phyloP scores from a whole-genome alignment of 2,888 invertebrate genomes.

The Abscondita cerata region DNA sequence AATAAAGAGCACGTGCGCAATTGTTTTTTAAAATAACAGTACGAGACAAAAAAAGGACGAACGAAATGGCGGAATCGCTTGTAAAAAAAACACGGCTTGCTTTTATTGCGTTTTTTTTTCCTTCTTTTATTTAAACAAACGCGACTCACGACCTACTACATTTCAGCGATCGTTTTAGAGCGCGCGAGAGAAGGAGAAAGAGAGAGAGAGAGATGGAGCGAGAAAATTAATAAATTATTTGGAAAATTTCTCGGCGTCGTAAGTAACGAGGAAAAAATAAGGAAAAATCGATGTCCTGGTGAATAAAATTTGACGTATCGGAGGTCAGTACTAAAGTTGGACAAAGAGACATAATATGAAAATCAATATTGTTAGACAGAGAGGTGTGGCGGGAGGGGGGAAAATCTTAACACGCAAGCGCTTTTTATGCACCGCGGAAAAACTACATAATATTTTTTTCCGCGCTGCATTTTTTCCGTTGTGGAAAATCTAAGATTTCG shows the following conservation, averaged over 20 bases:
- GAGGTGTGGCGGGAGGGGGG: slow-evolving; percentile 40
- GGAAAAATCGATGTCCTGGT: slow-evolving; percentile 54
- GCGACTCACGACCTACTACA: too few species aligned
- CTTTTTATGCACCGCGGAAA: slow-evolving; percentile 33
- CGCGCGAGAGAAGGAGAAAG: background rate
- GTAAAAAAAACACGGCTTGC: too few species aligned
- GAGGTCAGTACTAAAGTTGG: slow-evolving; percentile 52
- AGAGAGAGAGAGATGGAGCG: too few species aligned
- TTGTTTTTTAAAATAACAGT: too few species aligned
- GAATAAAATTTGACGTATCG: slow-evolving; percentile 55
- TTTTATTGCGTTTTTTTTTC: too few species aligned
- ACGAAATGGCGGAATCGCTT: too few species aligned
- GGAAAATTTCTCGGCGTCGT: background rate
- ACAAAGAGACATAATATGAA: slow-evolving; percentile 43
- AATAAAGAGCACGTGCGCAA: too few species aligned
- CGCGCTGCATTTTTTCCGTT: slow-evolving; percentile 15
- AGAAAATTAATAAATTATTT: too few species aligned
- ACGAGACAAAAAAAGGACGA: too few species aligned
- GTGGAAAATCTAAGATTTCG: background rate
- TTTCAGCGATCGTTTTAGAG: too few species aligned
- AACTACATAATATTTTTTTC: slow-evolving; percentile 29
- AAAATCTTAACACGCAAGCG: slow-evolving; percentile 41
- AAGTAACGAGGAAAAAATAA: slow-evolving; percentile 29
- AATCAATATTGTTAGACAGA: slow-evolving; percentile 54
- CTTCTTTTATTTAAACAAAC: too few species aligned